Percentiles rank a stretch among this genome's conserved stretches.
Conservation (phyloP, 2,113 vertebrate species). For the Osmerus mordax region DNA sequence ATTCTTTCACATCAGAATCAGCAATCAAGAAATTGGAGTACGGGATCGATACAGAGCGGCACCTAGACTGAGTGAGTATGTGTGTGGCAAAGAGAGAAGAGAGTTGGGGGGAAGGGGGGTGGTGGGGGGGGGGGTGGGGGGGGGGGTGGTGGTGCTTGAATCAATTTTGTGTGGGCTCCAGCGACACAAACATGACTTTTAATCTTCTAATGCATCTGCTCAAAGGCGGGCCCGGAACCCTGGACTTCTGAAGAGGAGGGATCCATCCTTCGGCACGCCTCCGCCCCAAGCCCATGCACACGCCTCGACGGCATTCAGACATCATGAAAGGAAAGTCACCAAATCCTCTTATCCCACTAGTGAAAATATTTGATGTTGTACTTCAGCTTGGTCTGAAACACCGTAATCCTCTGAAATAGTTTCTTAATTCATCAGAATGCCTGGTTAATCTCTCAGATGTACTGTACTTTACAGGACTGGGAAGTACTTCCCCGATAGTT, state of each 20-base stretch:
- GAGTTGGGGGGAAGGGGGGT: slow-evolving; percentile 6
- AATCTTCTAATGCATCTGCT: slow-evolving; percentile 76
- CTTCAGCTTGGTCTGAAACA: slow-evolving; percentile 59
- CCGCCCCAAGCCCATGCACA: slow-evolving; percentile 35
- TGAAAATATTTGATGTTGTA: slow-evolving; percentile 61
- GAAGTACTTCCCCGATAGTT: slow-evolving; percentile 42
- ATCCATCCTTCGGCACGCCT: slow-evolving; percentile 65
- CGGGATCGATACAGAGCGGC: slow-evolving; percentile 62
- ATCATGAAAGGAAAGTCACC: slow-evolving; percentile 50
- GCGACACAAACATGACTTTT: slow-evolving; percentile 70
- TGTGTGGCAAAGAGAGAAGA: slow-evolving; percentile 8
- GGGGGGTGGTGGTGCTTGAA: slow-evolving; percentile 38
- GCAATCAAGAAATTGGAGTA: slow-evolving; percentile 75
- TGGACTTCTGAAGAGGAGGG: slow-evolving; percentile 55
- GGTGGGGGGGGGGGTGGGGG: too few species aligned
- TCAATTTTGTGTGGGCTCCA: slow-evolving; percentile 68
- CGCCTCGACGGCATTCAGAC: slow-evolving; percentile 53
- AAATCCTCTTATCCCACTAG: slow-evolving; percentile 61
- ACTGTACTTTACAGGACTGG: slow-evolving; percentile 34
- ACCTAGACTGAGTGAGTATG: slow-evolving; percentile 56
- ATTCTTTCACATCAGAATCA: slow-evolving; percentile 69
- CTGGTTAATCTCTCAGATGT: slow-evolving; percentile 61
- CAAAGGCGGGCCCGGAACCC: slow-evolving; percentile 52
- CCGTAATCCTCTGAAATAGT: slow-evolving; percentile 69
- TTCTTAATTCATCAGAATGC: slow-evolving; percentile 67